A percentile compares a stretch with the other conserved stretches of the same genome.
Conservation (phyloP, 2,113 vertebrate species). For the Calonectris borealis region DNA sequence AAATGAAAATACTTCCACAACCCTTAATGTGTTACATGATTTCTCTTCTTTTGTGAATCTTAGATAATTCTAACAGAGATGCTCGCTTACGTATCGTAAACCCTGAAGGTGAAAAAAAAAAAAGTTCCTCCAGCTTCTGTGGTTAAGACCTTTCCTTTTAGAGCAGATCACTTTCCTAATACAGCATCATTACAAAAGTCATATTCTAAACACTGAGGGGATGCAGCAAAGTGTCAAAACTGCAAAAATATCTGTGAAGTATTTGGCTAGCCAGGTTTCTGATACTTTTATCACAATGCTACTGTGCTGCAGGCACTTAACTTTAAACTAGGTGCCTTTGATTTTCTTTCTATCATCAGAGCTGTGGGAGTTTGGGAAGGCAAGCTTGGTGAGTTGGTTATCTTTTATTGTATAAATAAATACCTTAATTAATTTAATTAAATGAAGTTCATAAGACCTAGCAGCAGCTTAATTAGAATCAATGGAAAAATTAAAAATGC, state of each 20-base stretch:
- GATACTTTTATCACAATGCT: not conserved
- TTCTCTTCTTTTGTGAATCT: not conserved
- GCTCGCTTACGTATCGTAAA: not conserved
- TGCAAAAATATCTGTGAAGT: not conserved
- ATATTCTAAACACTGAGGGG: not conserved
- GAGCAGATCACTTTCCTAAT: not conserved
- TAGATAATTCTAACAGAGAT: not conserved
- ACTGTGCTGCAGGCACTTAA: not conserved
- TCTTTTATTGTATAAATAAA: conserved; percentile 32
- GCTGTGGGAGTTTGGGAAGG: not conserved
- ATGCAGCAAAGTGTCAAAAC: not conserved
- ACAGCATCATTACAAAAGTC: not conserved
- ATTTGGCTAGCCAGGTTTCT: not conserved
- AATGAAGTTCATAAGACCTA: not conserved
- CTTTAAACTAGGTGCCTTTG: not conserved
- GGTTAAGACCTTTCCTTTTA: not conserved
- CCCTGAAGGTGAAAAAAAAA: not conserved
- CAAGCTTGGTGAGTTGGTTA: not conserved
- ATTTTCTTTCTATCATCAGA: not conserved
- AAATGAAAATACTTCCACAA: not conserved
- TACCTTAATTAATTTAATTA: conserved; percentile 24
- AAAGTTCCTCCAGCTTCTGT: not conserved
- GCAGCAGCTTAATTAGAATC: conserved; percentile 40
- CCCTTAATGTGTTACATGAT: not conserved
- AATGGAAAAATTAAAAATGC: not conserved